Conservation (phyloP, 1,140 invertebrate species). For the Luehdorfia chinensis region DNA sequence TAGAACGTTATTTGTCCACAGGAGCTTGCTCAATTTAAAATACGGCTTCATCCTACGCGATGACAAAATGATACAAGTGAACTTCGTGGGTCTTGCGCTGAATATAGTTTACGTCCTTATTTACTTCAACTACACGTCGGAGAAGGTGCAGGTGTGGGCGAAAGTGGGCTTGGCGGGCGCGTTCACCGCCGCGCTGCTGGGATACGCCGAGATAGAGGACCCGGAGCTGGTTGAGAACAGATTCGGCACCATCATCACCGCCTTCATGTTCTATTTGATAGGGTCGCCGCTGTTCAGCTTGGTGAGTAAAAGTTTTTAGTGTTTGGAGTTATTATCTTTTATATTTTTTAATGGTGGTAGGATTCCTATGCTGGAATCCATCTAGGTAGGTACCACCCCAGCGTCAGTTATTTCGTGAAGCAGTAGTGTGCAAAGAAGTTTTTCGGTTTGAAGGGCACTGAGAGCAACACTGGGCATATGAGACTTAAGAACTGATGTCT, state of each 20-base stretch:
- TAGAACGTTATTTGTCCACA: constrained; percentile 66
- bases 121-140: constrained; percentile 81
- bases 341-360: no score
- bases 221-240: constrained; percentile 81
- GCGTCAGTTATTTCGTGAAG: no score
- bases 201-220: constrained; percentile 81
- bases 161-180: constrained; percentile 75
- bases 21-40: constrained; percentile 83
- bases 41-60: constrained; percentile 84
- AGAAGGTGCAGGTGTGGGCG: constrained; percentile 77
- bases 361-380: no score
- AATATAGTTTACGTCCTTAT: constrained; percentile 81
- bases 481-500: no score
- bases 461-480: no score
- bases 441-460: no score
- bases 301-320: constrained; percentile 77
- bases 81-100: constrained; percentile 82
- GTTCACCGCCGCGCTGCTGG: constrained; percentile 78
- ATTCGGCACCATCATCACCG: constrained; percentile 83
- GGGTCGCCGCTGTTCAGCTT: constrained; percentile 84
- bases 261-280: constrained; percentile 82
- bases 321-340: not conserved
- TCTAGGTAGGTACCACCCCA: no score
- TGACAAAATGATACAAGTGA: constrained; percentile 84
- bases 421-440: no score